Evolutionary conservation across 2,113 vertebrate species (phyloP).

Genomic region (Crotalus helleri): DNA sequence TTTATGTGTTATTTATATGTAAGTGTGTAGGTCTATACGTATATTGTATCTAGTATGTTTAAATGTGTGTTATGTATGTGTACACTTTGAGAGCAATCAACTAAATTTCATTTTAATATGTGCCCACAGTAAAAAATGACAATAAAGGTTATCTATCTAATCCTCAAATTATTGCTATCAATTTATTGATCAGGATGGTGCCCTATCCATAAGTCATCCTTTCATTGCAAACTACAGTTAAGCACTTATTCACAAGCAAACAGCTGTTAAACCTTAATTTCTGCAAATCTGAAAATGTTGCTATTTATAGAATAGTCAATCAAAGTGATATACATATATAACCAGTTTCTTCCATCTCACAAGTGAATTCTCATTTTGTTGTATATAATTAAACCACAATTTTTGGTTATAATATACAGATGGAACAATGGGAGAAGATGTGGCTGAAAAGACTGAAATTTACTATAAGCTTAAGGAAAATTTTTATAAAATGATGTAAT

Average conservation of each 20-base stretch:
- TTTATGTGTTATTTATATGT: no score
- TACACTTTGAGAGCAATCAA: no score
- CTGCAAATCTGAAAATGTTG: conserved; percentile 19
- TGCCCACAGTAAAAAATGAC: no score
- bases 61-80: no score
- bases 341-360: neutral
- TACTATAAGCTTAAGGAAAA: neutral
- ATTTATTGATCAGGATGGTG: conserved; percentile 28
- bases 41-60: no score
- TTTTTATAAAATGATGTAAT: neutral
- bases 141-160: no score
- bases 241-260: neutral
- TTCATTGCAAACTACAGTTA: conserved; percentile 25
- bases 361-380: neutral
- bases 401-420: neutral
- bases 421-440: neutral
- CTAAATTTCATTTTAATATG: no score
- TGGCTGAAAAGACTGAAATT: neutral
- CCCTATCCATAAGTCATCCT: conserved; percentile 3
- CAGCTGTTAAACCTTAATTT: conserved; percentile 15
- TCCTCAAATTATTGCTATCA: neutral
- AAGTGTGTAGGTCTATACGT: no score
- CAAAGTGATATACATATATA: neutral
- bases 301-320: neutral
- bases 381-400: neutral